Evolutionary conservation across 2,888 invertebrate genomes (phyloP), one percentile per base, ranked within the genome.

Genomic region (Malthinus flaveolus): DNA sequence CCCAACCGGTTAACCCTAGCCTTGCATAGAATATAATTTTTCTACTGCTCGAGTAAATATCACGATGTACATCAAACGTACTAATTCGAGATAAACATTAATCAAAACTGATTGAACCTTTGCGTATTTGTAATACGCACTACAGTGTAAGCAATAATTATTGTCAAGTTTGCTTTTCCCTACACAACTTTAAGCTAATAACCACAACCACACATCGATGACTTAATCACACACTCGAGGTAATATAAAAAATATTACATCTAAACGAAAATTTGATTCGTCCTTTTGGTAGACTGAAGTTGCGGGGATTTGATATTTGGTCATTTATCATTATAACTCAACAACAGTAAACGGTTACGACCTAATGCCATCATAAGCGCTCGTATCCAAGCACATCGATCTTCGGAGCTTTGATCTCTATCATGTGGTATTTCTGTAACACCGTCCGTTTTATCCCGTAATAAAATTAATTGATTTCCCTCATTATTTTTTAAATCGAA

Each of bases 291-390:
- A 31, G 39, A 51, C 47, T 47, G 44, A 39, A 39, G 34, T 42
- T 39, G 35, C 34, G 37, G 46, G 47, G 52, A 49, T 52, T 58
- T 52, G 47, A 33, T 49, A 42, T 58, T 48, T 44, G 58, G 52
- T 58, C 58, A 58, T 58, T 58, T 58, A 58, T 58, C 58, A 58
- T 58, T 52, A 49, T 52, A 57, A 57, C 42, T 51, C 57, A 57
- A 58, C 52, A 52, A 58, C 48, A 58, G 49, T 49, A 48, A 47
- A 51, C 34, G 58, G 48, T 48, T 58, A 58, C 48, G 33, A 32
- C 42, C 31, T 52, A 34, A 53, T 48, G 44, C 42, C 52, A 39
- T 55, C 48, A 39, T 39, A 34, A 42, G 46, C 46, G 44, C 11
- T 34, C 50, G 47, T 51, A 56, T 51, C 56, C 50, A 39, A 47